Evolutionary conservation across 2,888 invertebrate genomes (phyloP).

Genomic region (Blastobasis lacticolella): DNA sequence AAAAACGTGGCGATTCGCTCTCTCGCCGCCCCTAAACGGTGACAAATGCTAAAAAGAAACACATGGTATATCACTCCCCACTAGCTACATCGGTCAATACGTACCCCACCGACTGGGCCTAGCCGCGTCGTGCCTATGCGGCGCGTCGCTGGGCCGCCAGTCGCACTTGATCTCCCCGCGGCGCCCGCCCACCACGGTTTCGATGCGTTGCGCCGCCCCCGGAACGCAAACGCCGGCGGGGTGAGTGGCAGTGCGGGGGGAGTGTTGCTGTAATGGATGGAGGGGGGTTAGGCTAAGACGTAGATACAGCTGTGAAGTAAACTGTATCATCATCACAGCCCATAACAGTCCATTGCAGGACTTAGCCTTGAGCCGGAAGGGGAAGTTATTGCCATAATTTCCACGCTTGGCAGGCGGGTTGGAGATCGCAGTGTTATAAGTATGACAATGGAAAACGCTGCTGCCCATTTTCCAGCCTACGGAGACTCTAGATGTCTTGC

Average conservation of each 20-base stretch:
- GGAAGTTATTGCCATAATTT: no score
- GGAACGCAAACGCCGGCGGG: conserved; percentile 5
- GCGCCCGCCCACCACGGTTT: conserved; percentile 50
- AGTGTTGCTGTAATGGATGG: neutral
- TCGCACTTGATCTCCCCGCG: conserved; percentile 69
- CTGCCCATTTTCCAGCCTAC: no score
- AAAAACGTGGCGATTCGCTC: neutral
- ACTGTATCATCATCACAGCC: no score
- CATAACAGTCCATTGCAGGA: no score
- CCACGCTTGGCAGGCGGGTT: no score
- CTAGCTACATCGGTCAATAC: conserved; percentile 3
- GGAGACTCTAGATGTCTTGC: no score
- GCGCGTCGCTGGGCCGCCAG: conserved; percentile 48
- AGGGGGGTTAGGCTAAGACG: no score
- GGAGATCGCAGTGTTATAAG: no score
- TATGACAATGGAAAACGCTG: no score
- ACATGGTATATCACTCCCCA: neutral
- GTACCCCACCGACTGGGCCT: conserved; percentile 56
- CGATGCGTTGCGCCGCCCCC: conserved; percentile 38
- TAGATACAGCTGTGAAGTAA: no score
- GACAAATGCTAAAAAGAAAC: neutral
- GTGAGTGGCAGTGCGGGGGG: conserved; percentile 5
- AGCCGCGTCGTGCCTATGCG: conserved; percentile 9
- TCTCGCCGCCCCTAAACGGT: neutral
- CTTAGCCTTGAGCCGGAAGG: no score